A percentile compares a stretch with the other conserved stretches of the same genome.
phyloP scores from a whole-genome alignment of 2,113 vertebrate genomes.

The Gnathonemus echidnorhynchus region DNA sequence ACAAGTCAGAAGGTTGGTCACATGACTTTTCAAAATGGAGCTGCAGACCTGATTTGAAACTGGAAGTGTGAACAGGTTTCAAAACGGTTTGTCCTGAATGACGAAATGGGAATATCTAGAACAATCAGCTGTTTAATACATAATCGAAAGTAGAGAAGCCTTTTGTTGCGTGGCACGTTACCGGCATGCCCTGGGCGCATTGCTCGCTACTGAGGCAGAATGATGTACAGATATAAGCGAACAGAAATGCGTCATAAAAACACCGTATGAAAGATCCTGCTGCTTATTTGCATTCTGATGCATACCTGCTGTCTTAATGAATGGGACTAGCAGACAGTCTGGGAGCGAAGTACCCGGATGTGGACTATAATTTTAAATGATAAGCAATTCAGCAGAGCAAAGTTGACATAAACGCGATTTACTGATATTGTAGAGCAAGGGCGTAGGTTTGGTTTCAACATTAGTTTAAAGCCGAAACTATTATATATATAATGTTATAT shows the following conservation, averaged over 20 bases:
- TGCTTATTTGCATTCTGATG: not conserved
- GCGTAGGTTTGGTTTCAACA: not conserved
- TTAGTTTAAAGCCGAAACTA: not conserved
- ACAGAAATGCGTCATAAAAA: not conserved
- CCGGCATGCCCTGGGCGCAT: not conserved
- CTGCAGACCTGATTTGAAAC: not conserved
- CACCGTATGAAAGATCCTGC: not conserved
- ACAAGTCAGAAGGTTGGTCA: not conserved
- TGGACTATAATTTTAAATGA: not conserved
- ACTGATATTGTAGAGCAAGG: not conserved
- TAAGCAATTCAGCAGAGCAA: not conserved
- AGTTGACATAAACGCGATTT: not conserved
- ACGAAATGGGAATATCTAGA: not conserved
- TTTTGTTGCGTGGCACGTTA: not conserved
- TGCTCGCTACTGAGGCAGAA: not conserved
- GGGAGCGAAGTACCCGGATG: not conserved
- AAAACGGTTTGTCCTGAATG: not conserved
- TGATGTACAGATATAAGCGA: not conserved
- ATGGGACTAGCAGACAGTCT: not conserved
- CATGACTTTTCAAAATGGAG: not conserved
- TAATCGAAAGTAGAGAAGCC: not conserved
- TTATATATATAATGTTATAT: no score
- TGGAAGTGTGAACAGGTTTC: not conserved
- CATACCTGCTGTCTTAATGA: not conserved
- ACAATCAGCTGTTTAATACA: not conserved